Evolutionary conservation across 1,140 invertebrate genomes (phyloP), one percentile per base, ranked within the genome.

Genomic region (Philotrypesis tridentata): DNA sequence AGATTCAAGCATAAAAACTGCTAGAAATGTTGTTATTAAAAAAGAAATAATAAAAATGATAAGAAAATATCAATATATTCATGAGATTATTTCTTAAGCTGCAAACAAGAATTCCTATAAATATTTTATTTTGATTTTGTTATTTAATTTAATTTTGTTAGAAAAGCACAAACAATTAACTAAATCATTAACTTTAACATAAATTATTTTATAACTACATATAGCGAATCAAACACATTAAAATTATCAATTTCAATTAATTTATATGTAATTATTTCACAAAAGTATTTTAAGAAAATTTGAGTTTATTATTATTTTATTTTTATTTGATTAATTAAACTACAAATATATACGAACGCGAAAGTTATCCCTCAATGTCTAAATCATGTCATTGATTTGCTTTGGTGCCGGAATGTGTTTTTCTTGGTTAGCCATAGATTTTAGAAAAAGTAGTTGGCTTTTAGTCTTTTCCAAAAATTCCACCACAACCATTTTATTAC

Each of bases 1-100:
- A 8, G n/a, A 55, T 55, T 43, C 65, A 48, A 80, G 40, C 68
- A 43, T 75, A 67, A 75, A 67, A 65, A 65, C 82, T 31, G 60
- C 75, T 67, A 67, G 40, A 68, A 68, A n/a, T 68, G 75, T 67
- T 77, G 75, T 77, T 76, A 76, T 27, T 33, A 37, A 76, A 76
- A 61, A 60, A 48, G 12, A 65, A 63, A n/a, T n/a, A 76, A 61
- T 33, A 65, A 65, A 37, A 17, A 76, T 33, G 12, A 65, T 65
- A 25, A 65, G 37, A 23, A 75, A 75, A 75, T 60, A 60, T 61
- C 9, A 61, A 75, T 33, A 5, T 71, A 37, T 71, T 71, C 9
- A n/a, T 37, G 25, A 21, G 61, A 55, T 75, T 29, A 29, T 75
- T 75, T 55, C 17, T 55, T 21, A 55, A n/a, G 21, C 48, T 17